These are phyloP conservation scores for Cercopithecus mona DNA, from an alignment of 2,113 vertebrate genomes.

Conservation along the genomic window DNA sequence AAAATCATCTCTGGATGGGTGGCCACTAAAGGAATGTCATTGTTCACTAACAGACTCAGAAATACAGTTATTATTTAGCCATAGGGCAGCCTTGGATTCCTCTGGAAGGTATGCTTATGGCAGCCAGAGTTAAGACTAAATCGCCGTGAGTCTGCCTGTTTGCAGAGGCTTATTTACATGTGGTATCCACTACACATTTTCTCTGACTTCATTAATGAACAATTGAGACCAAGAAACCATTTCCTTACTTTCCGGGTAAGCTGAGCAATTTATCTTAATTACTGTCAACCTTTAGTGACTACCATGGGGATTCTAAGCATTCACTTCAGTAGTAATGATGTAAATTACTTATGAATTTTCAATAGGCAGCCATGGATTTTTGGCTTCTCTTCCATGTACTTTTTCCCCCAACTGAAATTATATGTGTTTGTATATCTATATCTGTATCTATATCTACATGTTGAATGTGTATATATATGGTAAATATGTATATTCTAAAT, in stretches of 20 bases:
- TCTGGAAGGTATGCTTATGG: neutral
- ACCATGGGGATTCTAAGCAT: neutral
- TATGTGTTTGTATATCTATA: too few species aligned
- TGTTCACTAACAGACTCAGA: neutral
- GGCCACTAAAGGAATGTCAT: neutral
- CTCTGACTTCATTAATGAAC: slow-evolving; percentile 27
- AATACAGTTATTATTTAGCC: neutral
- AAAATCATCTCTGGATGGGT: neutral
- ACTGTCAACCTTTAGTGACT: neutral
- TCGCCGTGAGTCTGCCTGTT: neutral
- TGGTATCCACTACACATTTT: neutral
- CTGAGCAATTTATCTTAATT: slow-evolving; percentile 49
- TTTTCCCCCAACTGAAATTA: neutral
- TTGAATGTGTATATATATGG: too few species aligned
- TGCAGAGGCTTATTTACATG: neutral
- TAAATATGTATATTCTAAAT: neutral
- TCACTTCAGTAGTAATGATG: neutral
- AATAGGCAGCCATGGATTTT: neutral
- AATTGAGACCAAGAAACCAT: slow-evolving; percentile 11
- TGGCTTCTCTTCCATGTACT: neutral
- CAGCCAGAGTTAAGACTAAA: neutral
- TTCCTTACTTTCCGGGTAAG: neutral
- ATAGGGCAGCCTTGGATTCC: neutral
- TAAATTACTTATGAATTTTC: neutral
- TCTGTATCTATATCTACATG: too few species aligned